Percentiles rank a stretch among this genome's conserved stretches.
Conservation (phyloP, 2,888 invertebrate genomes). For the Nephrotoma appendiculata region DNA sequence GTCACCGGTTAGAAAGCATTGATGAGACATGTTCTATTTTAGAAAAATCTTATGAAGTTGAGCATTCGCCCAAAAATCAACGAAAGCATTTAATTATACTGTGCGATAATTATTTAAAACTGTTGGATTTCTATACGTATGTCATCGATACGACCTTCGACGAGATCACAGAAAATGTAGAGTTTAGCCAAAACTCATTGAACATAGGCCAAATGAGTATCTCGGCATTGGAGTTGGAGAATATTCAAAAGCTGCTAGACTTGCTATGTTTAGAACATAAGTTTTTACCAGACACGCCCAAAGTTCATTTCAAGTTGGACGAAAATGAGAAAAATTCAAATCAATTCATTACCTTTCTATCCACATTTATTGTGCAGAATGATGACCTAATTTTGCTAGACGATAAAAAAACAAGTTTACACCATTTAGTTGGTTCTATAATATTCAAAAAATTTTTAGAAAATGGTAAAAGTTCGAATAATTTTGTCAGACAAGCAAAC, state of each 20-base stretch:
- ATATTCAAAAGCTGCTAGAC: constrained; percentile 47
- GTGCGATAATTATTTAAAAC: not conserved
- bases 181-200: constrained; percentile 23
- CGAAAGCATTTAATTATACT: constrained; percentile 10
- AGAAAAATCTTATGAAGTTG: constrained; percentile 25
- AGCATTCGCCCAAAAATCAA: constrained; percentile 28
- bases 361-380: constrained; percentile 23
- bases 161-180: constrained; percentile 19
- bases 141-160: constrained; percentile 16
- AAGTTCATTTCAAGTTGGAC: constrained; percentile 39
- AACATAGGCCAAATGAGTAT: constrained; percentile 17
- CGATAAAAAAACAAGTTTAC: constrained; percentile 23
- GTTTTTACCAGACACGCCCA: constrained; percentile 26
- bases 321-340: constrained; percentile 35
- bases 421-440: constrained; percentile 22
- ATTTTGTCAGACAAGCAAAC: constrained; percentile 21
- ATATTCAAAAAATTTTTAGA: constrained; percentile 23
- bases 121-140: not conserved
- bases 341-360: constrained; percentile 39
- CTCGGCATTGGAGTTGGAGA: constrained; percentile 35
- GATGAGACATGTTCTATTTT: not conserved
- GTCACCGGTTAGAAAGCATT: not conserved
- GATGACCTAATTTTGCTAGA: constrained; percentile 25
- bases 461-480: constrained; percentile 30
- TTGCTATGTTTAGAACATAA: constrained; percentile 35